These are phyloP conservation scores for Pachyramphus minor DNA, from an alignment of 2,113 vertebrate species.

Conservation along the genomic window DNA sequence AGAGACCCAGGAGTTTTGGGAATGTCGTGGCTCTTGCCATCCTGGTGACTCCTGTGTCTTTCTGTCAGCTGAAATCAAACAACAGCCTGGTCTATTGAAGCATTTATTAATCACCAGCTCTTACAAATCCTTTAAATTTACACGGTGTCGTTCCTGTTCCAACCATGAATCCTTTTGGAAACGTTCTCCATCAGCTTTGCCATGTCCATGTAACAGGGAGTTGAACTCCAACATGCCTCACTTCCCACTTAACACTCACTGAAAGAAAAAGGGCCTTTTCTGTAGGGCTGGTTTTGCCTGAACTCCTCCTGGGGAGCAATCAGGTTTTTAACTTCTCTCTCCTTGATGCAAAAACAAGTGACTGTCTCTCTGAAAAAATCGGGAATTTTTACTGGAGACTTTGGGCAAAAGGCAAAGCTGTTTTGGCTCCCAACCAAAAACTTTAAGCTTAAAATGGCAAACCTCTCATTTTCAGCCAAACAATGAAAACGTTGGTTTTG, in stretches of 20 bases:
- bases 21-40: neutral
- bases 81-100: neutral
- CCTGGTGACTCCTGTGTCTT: neutral
- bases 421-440: conserved; percentile 38
- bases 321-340: neutral
- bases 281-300: neutral
- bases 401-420: conserved; percentile 35
- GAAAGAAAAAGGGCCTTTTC: neutral
- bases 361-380: conserved; percentile 21
- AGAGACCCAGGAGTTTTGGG: neutral
- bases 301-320: neutral
- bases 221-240: accelerated
- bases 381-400: conserved; percentile 55
- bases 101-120: neutral
- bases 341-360: conserved; percentile 35
- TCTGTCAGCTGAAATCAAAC: neutral
- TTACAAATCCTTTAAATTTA: neutral
- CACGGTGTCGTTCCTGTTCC: neutral
- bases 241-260: neutral
- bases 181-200: neutral
- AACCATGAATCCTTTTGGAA: accelerated
- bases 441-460: conserved; percentile 57
- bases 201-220: neutral
- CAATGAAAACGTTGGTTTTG: conserved; percentile 61
- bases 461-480: conserved; percentile 61